Percentiles rank a stretch among this genome's conserved stretches.
Evolutionary conservation across 2,888 invertebrate genomes (phyloP).

Genomic region (Ashinkailepas kermadecensis): DNA sequence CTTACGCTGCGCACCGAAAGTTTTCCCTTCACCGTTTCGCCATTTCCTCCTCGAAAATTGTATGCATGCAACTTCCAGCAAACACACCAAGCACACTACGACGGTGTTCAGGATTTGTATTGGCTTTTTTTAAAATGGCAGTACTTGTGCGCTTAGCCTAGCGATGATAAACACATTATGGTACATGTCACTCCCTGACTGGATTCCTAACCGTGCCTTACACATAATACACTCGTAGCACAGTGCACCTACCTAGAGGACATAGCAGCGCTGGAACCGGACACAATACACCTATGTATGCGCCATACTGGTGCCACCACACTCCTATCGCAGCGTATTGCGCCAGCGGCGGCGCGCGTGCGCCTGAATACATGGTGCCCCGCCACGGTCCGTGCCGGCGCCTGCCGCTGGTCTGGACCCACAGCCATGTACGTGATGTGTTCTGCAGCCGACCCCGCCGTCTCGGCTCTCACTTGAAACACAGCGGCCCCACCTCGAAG

Average conservation of each 20-base stretch:
- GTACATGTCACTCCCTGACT: not conserved
- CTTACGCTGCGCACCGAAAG: no score
- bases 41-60: no score
- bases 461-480: conserved; percentile 48
- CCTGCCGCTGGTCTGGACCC: not conserved
- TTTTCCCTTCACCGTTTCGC: no score
- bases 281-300: not conserved
- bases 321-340: not conserved
- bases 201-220: not conserved
- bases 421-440: not conserved
- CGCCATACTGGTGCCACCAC: no score
- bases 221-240: no score
- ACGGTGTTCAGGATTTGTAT: not conserved
- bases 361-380: not conserved
- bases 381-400: not conserved
- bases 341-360: not conserved
- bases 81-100: no score
- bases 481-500: conserved; percentile 74
- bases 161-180: not conserved
- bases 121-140: conserved; percentile 7
- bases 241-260: no score
- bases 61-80: no score
- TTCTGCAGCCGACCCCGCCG: not conserved
- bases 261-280: not conserved
- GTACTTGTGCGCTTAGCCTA: conserved; percentile 17